Evolutionary conservation across 2,888 invertebrate genomes (phyloP).

Genomic region (Nomada fucata): DNA sequence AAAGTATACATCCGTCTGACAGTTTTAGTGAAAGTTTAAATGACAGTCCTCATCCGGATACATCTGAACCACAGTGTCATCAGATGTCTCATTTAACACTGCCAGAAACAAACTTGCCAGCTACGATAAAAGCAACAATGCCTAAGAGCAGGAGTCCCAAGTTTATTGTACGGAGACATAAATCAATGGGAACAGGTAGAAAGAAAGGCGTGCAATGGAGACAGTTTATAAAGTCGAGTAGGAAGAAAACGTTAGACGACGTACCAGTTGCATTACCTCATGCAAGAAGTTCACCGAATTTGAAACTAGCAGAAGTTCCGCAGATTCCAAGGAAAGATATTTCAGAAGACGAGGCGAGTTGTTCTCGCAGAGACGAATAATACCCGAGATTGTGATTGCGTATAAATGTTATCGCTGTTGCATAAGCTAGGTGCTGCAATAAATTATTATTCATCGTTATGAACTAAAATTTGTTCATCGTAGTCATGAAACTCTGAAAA

Average conservation of each 20-base stretch:
- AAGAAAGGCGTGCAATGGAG: slow-evolving; percentile 81
- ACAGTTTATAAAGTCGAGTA: slow-evolving; percentile 17
- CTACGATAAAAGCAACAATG: background rate
- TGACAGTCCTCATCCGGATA: slow-evolving; percentile 1
- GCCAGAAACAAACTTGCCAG: slow-evolving; percentile 32
- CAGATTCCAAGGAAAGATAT: background rate
- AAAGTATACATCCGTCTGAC: background rate
- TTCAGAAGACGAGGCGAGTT: slow-evolving; percentile 1
- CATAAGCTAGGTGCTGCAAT: background rate
- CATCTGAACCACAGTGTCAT: slow-evolving; percentile 51
- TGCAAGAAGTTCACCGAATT: slow-evolving; percentile 72
- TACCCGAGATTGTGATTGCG: background rate
- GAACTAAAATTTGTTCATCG: background rate
- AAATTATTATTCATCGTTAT: slow-evolving; percentile 20
- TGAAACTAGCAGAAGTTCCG: slow-evolving; percentile 44
- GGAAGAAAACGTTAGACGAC: slow-evolving; percentile 72
- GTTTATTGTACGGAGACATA: slow-evolving; percentile 74
- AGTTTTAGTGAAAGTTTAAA: background rate
- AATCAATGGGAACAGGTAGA: slow-evolving; percentile 72
- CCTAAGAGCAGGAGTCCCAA: slow-evolving; percentile 65
- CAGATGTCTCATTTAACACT: slow-evolving; percentile 57
- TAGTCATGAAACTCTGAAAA: slow-evolving; percentile 5
- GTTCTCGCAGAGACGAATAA: slow-evolving; percentile 13
- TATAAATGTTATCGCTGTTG: slow-evolving; percentile 8
- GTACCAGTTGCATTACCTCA: slow-evolving; percentile 69